phyloP scores from a whole-genome alignment of 30 jellyfish, hydroid and myxozoan genomes.

The Clytia hemisphaerica region DNA sequence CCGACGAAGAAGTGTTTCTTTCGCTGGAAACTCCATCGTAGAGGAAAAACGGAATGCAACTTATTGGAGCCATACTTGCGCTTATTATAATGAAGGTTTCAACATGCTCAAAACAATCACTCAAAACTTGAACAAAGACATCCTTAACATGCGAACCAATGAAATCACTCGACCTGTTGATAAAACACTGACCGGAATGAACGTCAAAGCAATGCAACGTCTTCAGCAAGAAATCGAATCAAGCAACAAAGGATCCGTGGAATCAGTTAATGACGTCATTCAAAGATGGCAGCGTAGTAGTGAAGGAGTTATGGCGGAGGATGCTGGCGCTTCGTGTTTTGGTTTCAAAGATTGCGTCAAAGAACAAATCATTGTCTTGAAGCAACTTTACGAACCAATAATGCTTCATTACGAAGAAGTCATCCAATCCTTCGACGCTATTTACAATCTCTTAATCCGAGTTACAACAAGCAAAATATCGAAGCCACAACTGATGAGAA shows the following conservation, averaged over 20 bases:
- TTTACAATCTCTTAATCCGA: background rate
- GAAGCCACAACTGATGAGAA: background rate
- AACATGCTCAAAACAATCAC: background rate
- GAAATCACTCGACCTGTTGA: no score
- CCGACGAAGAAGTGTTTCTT: background rate
- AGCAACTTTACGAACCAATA: constrained; percentile 29
- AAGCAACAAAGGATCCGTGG: no score
- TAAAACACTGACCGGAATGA: no score
- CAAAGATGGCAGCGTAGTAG: constrained; percentile 12
- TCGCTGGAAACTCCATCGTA: background rate
- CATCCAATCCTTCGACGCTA: background rate
- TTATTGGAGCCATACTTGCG: constrained; percentile 5
- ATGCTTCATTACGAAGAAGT: constrained; percentile 10
- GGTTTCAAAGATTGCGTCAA: constrained; percentile 48
- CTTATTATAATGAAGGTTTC: constrained; percentile 4
- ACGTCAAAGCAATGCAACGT: no score
- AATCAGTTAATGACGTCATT: constrained; percentile 11
- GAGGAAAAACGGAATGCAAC: background rate
- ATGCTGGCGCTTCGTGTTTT: constrained; percentile 31
- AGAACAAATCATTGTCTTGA: constrained; percentile 23
- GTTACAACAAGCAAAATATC: background rate
- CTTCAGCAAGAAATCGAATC: no score
- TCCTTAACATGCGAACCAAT: no score
- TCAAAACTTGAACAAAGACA: background rate
- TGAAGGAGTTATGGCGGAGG: constrained; percentile 21